These are phyloP conservation scores for Vanessa cardui DNA, from an alignment of 2,888 invertebrate species.

Conservation along the genomic window DNA sequence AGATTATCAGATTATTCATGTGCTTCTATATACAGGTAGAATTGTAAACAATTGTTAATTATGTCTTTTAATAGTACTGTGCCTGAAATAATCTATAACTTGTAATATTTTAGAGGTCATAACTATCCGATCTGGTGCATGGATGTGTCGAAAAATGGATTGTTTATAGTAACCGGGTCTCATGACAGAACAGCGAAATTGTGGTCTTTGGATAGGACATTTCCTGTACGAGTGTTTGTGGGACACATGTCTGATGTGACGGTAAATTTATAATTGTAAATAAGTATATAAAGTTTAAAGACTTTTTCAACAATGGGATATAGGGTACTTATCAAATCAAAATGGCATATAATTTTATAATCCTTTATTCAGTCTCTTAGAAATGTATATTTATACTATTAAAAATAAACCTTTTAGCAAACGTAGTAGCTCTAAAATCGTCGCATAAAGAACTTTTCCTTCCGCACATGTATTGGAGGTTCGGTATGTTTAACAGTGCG, in stretches of 20 bases:
- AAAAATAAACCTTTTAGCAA: no score
- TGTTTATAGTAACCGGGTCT: constrained; percentile 90
- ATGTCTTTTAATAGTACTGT: constrained; percentile 1
- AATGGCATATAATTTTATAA: no score
- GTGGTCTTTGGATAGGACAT: constrained; percentile 91
- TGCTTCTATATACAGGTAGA: constrained; percentile 86
- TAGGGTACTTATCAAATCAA: no score
- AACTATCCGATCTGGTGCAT: constrained; percentile 95
- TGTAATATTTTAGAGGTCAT: constrained; percentile 85
- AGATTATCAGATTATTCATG: constrained; percentile 86
- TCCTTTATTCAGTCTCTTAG: no score
- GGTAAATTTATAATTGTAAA: constrained; percentile 66
- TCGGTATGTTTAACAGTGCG: constrained; percentile 76
- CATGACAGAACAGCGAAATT: constrained; percentile 91
- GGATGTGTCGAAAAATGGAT: constrained; percentile 85
- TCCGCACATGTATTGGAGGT: neutral
- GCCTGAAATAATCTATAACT: no score
- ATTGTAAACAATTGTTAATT: no score
- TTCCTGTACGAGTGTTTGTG: constrained; percentile 91
- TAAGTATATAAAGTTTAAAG: no score
- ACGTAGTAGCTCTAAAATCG: no score
- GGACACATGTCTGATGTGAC: constrained; percentile 95
- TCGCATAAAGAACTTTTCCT: neutral
- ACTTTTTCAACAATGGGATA: no score
- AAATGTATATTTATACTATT: no score